Evolutionary conservation across 2,113 vertebrate genomes (phyloP).

Genomic region (Azemiops feae): DNA sequence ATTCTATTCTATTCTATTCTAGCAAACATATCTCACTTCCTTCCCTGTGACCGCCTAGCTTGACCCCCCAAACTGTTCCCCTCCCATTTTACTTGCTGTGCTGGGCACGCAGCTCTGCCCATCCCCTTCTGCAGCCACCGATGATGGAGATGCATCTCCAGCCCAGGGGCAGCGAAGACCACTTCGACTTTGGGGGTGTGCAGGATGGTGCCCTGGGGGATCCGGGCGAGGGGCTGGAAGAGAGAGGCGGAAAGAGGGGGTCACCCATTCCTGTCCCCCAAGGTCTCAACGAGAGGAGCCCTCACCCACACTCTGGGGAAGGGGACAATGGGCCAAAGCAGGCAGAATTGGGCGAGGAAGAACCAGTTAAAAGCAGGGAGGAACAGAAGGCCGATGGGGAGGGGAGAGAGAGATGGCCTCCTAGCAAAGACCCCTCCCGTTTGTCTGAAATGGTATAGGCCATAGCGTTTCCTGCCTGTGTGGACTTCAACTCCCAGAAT

Average conservation of each 20-base stretch:
- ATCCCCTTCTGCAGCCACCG: background rate
- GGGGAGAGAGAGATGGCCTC: slow-evolving; percentile 38
- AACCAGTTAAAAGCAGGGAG: slow-evolving; percentile 56
- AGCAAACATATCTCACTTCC: background rate
- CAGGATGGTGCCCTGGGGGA: slow-evolving; percentile 74
- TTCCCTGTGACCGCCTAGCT: background rate
- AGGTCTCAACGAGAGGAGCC: background rate
- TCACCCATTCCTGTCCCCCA: background rate
- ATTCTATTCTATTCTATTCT: no score
- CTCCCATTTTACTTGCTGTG: no score
- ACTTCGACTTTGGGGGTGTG: slow-evolving; percentile 72
- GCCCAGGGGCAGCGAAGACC: background rate
- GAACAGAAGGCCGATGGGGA: slow-evolving; percentile 77
- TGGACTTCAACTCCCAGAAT: background rate
- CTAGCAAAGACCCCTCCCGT: no score
- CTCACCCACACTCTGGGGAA: slow-evolving; percentile 46
- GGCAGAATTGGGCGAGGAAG: slow-evolving; percentile 66
- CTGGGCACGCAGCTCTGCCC: slow-evolving; percentile 2
- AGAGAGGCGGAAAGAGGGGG: background rate
- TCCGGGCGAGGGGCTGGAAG: slow-evolving; percentile 75
- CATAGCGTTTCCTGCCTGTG: no score
- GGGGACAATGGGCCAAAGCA: slow-evolving; percentile 66
- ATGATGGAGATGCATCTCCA: background rate
- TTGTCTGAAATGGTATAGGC: no score
- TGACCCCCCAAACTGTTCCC: background rate